Percentiles rank a stretch among this genome's conserved stretches.
Conservation (phyloP, 2,888 invertebrate species). For the Scotopteryx bipunctaria region DNA sequence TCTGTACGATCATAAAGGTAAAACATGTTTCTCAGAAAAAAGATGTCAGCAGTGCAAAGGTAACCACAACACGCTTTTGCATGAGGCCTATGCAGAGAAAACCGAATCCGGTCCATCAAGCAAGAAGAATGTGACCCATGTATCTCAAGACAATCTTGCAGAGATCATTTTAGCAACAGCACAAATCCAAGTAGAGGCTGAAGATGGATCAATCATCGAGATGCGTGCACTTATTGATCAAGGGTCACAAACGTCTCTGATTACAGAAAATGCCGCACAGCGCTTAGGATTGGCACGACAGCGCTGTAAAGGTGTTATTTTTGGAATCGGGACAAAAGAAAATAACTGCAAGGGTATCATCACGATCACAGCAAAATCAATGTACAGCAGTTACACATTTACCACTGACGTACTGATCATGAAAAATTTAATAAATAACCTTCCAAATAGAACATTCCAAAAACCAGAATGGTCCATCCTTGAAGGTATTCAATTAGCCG, state of each 20-base stretch:
- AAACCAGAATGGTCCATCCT: background rate
- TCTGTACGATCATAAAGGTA: no score
- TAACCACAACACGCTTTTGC: no score
- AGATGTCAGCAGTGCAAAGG: no score
- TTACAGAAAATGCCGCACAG: constrained; percentile 1
- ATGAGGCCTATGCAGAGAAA: background rate
- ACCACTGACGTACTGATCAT: background rate
- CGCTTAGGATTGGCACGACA: background rate
- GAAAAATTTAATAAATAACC: background rate
- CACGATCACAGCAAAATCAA: background rate
- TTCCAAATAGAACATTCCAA: background rate
- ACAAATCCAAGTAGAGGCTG: background rate
- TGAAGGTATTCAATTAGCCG: background rate
- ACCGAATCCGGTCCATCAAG: background rate
- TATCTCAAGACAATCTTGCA: background rate
- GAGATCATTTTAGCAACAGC: background rate
- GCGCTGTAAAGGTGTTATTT: background rate
- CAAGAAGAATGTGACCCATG: background rate
- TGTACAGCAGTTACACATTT: background rate
- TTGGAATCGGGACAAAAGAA: background rate
- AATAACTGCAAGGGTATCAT: background rate
- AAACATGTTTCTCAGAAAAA: no score
- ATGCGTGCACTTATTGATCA: background rate
- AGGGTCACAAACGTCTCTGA: background rate
- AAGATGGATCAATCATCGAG: background rate